Conservation (phyloP, 92 coral and sea anemone species). For the Palythoa caribaeorum region DNA sequence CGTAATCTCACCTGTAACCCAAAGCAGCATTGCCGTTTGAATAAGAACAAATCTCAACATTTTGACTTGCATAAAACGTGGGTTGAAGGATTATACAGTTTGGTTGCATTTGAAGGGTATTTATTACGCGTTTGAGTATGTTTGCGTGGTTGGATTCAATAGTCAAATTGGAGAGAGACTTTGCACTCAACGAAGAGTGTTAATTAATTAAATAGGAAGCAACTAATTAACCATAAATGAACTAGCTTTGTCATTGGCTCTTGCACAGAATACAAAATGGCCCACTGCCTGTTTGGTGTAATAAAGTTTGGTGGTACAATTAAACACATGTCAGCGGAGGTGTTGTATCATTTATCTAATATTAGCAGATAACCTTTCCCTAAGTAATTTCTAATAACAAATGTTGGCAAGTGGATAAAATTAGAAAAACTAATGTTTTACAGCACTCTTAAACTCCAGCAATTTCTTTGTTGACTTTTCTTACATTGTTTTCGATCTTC, state of each 20-base stretch:
- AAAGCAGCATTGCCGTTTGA: constrained; percentile 24
- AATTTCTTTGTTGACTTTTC: background rate
- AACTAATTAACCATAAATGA: constrained; percentile 16
- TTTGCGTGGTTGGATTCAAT: constrained; percentile 40
- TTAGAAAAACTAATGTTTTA: background rate
- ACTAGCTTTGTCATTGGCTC: constrained; percentile 18
- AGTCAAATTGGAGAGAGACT: constrained; percentile 3
- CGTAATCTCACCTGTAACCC: constrained; percentile 28
- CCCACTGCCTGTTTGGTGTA: constrained; percentile 13
- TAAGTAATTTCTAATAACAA: constrained; percentile 17
- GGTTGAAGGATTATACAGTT: background rate
- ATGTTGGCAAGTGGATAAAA: too few relatives aligned
- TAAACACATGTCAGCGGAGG: background rate
- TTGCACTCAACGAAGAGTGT: background rate
- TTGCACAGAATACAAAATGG: background rate
- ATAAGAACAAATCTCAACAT: constrained; percentile 25
- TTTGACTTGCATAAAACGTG: background rate
- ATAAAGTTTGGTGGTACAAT: background rate
- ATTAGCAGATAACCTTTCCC: constrained; percentile 20
- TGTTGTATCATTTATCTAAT: constrained; percentile 28
- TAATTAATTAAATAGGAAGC: constrained; percentile 25
- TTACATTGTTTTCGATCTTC: background rate
- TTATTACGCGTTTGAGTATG: background rate
- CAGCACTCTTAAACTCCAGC: background rate
- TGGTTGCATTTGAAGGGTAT: background rate